These are phyloP conservation scores for Chionomys nivalis DNA, from an alignment of 2,113 vertebrate species.

Conservation along the genomic window DNA sequence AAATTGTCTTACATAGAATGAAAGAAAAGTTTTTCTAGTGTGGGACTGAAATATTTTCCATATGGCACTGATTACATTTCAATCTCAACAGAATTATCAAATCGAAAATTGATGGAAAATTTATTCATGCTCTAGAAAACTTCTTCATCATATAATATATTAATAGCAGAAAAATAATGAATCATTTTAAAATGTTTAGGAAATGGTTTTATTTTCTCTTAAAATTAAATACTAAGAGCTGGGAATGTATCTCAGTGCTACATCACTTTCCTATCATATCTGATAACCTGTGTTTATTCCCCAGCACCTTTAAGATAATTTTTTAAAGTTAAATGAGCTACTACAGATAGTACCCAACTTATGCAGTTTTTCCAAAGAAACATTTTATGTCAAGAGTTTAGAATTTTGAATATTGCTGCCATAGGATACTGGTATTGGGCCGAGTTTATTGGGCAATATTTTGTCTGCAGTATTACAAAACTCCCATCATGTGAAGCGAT, in stretches of 20 bases:
- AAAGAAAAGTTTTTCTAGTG: constrained; percentile 4
- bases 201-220: constrained; percentile 1
- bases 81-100: background rate
- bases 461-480: background rate
- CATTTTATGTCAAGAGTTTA: constrained; percentile 23
- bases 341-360: background rate
- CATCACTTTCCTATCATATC: background rate
- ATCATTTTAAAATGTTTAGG: background rate
- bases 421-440: background rate
- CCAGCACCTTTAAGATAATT: background rate
- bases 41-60: background rate
- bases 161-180: constrained; percentile 28
- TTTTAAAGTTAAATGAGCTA: background rate
- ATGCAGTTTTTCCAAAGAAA: constrained; percentile 25
- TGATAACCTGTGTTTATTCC: background rate
- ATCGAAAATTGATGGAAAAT: background rate
- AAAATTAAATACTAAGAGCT: background rate
- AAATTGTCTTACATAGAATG: background rate
- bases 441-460: background rate
- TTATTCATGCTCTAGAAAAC: background rate
- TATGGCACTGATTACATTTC: background rate
- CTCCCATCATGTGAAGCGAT: background rate
- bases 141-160: background rate
- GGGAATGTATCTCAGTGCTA: background rate
- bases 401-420: constrained; percentile 13